Evolutionary conservation across 2,888 invertebrate genomes (phyloP).

Genomic region (Harpagoxenus sublaevis): DNA sequence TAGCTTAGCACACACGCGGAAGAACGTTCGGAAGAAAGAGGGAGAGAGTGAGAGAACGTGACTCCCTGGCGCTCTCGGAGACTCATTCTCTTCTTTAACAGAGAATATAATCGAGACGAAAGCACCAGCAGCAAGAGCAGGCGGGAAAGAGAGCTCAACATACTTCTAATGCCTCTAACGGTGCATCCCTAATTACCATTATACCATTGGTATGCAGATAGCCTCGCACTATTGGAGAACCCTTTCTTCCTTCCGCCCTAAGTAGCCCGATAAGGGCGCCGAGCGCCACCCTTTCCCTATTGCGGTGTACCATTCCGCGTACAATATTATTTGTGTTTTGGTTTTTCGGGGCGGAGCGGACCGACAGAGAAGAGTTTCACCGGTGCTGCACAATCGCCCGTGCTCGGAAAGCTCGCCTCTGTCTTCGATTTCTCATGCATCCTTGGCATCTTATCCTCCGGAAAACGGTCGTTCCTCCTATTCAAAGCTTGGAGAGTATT

Average conservation of each 20-base stretch:
- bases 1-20: constrained; percentile 60
- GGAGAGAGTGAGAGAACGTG: constrained; percentile 73
- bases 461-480: constrained; percentile 24
- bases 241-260: constrained; percentile 69
- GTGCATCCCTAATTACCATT: constrained; percentile 84
- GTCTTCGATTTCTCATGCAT: constrained; percentile 54
- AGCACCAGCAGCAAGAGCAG: constrained; percentile 39
- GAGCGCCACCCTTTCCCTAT: constrained; percentile 60
- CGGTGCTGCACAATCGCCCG: constrained; percentile 79
- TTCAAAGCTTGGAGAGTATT: constrained; percentile 27
- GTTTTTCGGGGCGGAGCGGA: constrained; percentile 84
- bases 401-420: constrained; percentile 74
- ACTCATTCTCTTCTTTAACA: constrained; percentile 64
- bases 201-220: constrained; percentile 84
- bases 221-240: constrained; percentile 77
- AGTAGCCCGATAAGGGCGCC: constrained; percentile 79
- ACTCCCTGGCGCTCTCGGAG: constrained; percentile 72
- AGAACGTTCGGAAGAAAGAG: neutral
- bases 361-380: constrained; percentile 78
- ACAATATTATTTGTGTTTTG: constrained; percentile 85
- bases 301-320: constrained; percentile 73
- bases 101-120: constrained; percentile 56
- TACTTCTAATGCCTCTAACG: constrained; percentile 82
- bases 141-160: constrained; percentile 37
- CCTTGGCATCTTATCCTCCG: neutral